Base-by-base conservation (phyloP, 2,113 vertebrate genomes). In the Ranitomeya variabilis region DNA sequence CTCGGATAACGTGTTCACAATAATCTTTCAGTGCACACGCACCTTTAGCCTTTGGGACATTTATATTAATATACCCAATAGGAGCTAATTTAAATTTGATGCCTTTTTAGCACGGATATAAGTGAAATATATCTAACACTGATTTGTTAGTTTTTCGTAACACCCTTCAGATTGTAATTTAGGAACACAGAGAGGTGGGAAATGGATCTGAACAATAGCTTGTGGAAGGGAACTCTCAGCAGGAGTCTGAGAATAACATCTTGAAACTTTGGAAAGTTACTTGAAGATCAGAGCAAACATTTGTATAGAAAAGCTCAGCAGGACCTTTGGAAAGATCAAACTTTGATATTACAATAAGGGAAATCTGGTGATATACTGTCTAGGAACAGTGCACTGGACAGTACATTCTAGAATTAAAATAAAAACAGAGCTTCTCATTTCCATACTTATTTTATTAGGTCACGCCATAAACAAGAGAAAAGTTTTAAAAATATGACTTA, bases 221-320 rank as follows among this genome's bases (percentile, higher is more conserved):
- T 78, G 73, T 86, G 73, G 60, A 78, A 77, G 71, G 62, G 14
- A 64, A 18, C 76, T 86, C 71, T 64, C 85, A 14, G 54, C 73
- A 51, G 85, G 71, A 78, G 57, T 62, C 57, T 60, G 69, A 64
- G 37, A 86, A 86, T 55, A 74, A 86, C 85, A 86, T 60, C 45
- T 19, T 86, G 31, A 77, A 64, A 86, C 59, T 62, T 21, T 78
- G 21, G 23, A 57, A 71, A 71, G 82, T n/a, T 85, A 37, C 51
- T 86, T 86, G 59, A 86, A 86, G 85, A 77, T 62, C 85, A 86
- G 54, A 86, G 85, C 16, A 77, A 86, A 86, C 55, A 86, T 86
- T 57, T 74, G 54, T 62, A 78, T 21, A 78, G 71, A 78, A 77
- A 21, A 66, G 19, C 85, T 86, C 73, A 78, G 45, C 73, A 64